phyloP scores from a whole-genome alignment of 1,140 invertebrate genomes.

The Microplitis mediator region DNA sequence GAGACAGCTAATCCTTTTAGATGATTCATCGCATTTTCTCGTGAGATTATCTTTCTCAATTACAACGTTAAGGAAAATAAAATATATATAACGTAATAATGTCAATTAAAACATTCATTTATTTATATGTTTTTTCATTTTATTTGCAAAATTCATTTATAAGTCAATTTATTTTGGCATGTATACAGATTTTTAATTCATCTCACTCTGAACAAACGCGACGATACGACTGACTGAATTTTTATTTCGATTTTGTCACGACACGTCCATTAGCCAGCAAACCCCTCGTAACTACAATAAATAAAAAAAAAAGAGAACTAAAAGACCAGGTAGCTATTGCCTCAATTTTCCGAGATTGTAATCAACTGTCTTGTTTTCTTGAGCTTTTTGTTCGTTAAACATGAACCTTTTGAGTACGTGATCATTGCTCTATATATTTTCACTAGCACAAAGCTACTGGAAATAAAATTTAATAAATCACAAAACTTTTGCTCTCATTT shows the following conservation, averaged over 20 bases:
- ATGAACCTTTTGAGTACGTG: no score
- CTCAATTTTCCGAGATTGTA: not conserved
- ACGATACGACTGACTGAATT: not conserved
- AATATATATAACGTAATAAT: not conserved
- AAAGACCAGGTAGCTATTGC: not conserved
- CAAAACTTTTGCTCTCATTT: no score
- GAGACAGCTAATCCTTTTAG: not conserved
- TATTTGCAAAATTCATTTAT: no score
- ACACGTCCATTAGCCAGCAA: not conserved
- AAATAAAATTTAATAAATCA: not conserved
- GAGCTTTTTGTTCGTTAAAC: not conserved
- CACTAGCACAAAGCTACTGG: not conserved
- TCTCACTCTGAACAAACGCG: not conserved
- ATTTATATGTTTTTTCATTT: no score
- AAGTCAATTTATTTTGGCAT: no score
- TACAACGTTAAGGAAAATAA: no score
- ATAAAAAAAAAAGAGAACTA: no score
- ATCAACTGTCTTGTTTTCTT: not conserved
- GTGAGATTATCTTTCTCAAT: not conserved
- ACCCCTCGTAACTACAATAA: not conserved
- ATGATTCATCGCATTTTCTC: not conserved
- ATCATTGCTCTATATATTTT: not conserved
- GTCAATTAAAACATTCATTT: not conserved
- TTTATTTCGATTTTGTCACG: not conserved
- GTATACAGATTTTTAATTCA: no score